Conservation (phyloP, 2,888 invertebrate genomes). For the Chrysolina oricalcia region DNA sequence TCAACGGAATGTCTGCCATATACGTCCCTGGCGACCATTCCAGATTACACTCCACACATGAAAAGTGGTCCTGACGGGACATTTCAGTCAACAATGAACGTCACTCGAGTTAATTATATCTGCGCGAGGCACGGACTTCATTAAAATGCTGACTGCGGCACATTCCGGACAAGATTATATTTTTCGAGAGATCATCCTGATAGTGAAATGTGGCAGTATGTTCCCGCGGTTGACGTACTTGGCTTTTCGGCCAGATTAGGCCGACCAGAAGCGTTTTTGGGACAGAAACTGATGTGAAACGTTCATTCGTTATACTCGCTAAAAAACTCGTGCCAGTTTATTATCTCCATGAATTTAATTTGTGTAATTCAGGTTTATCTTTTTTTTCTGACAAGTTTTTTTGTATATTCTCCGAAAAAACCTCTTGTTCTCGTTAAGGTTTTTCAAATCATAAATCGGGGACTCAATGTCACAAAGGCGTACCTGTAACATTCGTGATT, state of each 20-base stretch:
- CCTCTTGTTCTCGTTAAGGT: no score
- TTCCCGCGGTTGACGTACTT: not conserved
- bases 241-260: not conserved
- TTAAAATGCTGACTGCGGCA: not conserved
- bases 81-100: conserved; percentile 11
- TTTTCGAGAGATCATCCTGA: not conserved
- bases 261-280: not conserved
- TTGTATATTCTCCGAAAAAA: no score
- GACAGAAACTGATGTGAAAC: no score
- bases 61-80: not conserved
- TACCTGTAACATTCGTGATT: no score
- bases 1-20: not conserved
- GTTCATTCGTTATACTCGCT: no score
- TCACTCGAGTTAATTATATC: conserved; percentile 5
- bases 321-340: no score
- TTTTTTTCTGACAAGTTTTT: no score
- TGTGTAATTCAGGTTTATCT: no score
- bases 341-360: no score
- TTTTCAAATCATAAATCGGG: no score
- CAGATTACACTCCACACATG: not conserved
- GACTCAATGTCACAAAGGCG: no score
- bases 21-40: not conserved
- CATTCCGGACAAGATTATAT: not conserved
- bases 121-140: not conserved
- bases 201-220: not conserved